Evolutionary conservation across 2,888 invertebrate genomes (phyloP), one percentile per base, ranked within the genome.

Genomic region (Pyrrhia umbra): DNA sequence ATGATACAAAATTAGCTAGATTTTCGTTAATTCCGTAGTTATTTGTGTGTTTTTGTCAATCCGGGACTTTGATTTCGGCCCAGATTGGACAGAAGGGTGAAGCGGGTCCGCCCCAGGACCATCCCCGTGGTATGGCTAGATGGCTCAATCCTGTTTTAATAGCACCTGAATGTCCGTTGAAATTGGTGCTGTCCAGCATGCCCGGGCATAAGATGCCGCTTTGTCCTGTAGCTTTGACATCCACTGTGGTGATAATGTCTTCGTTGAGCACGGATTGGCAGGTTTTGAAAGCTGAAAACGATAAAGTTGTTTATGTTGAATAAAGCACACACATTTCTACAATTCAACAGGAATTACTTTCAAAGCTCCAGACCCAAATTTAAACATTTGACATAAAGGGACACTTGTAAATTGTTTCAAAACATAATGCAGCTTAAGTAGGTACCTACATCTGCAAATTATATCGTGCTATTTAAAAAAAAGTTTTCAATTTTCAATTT

Each of bases 51-150:
- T 74, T 82, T 82, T 66, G 92, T 94, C 94, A 95, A 91, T 94
- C 94, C 30, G 94, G 92, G 56, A 94, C 81, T 43, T 93, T 92
- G 6, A 93, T 90, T 88, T 97, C 97, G n/a, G 96, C 96, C 97
- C 97, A 98, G 1, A 97, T 92, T 1, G 98, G 98, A 80, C 96
- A 97, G 88, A 96, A 96, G 37, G 96, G 96, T 23, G 97, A 97
- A 1, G 96, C 97, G 0, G 96, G 95, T 0, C 98, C 98, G 10
- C 97, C 97, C 97, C 97, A 97, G 16, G 96, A 96, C 97, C 97
- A 98, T 4, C 97, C 97, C n/a, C 96, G 95, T 0, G 98, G 98
- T 72, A 98, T 98, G 49, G 97, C 97, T 55, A 97, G 91, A 83
- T 97, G 97, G 62, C 96, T 96, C 42, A 98, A 91, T 0, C 97